These are phyloP conservation scores for Eretmochelys imbricata DNA, from an alignment of 2,113 vertebrate genomes.

Conservation along the genomic window DNA sequence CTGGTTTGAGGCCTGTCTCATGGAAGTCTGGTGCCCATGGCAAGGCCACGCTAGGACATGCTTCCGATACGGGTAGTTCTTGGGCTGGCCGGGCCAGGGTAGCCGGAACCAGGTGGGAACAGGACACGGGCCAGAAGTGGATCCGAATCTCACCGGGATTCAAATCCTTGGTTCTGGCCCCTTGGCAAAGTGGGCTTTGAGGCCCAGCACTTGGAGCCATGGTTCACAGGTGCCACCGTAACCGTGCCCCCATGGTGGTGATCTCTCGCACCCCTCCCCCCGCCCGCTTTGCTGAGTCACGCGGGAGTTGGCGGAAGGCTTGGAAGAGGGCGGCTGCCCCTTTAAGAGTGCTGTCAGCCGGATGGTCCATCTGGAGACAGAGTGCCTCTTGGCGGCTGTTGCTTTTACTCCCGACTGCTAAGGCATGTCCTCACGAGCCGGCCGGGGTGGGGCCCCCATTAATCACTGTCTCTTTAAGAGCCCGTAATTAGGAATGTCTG, in stretches of 20 bases:
- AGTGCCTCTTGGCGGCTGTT: constrained; percentile 35
- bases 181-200: neutral
- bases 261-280: too few species aligned
- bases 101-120: neutral
- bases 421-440: neutral
- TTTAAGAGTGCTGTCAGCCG: neutral
- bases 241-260: neutral
- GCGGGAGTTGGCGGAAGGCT: neutral
- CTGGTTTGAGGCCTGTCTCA: neutral
- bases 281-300: neutral
- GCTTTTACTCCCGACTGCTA: constrained; percentile 34
- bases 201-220: neutral
- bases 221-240: neutral
- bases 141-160: neutral
- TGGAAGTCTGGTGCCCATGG: neutral
- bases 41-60: neutral
- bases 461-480: constrained; percentile 39
- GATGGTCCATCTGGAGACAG: neutral
- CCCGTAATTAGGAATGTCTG: constrained; percentile 24
- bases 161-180: neutral
- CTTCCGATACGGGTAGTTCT: neutral
- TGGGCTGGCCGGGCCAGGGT: neutral
- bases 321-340: neutral
- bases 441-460: neutral
- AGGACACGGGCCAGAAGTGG: neutral